A percentile compares a stretch with the other conserved stretches of the same genome.
These are phyloP conservation scores for Diplodus puntazzo DNA, from an alignment of 2,797 vertebrate genomes.

Conservation along the genomic window DNA sequence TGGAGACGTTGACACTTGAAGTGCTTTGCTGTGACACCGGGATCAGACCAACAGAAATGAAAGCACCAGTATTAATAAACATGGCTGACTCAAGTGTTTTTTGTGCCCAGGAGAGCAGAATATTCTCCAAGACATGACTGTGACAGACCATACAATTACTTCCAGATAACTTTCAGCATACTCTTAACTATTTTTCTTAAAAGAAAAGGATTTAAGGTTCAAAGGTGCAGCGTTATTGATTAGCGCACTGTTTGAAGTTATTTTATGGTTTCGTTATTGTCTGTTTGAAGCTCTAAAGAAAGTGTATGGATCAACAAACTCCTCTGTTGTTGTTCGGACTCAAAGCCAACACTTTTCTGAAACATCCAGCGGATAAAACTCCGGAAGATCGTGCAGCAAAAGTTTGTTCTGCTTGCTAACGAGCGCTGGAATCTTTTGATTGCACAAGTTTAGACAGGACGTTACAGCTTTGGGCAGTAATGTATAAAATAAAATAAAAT, in stretches of 20 bases:
- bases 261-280: slow-evolving; percentile 21
- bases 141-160: slow-evolving; percentile 24
- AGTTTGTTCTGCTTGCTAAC: slow-evolving; percentile 7
- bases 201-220: slow-evolving; percentile 15
- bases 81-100: not conserved
- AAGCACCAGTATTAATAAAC: slow-evolving; percentile 8
- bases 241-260: slow-evolving; percentile 5
- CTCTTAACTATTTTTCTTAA: slow-evolving; percentile 1
- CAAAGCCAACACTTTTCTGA: not conserved
- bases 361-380: not conserved
- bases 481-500: not conserved
- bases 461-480: not conserved
- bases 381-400: not conserved
- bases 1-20: slow-evolving; percentile 3
- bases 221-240: slow-evolving; percentile 22
- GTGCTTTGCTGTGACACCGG: not conserved
- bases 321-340: not conserved
- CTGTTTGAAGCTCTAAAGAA: slow-evolving; percentile 2
- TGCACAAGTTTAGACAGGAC: not conserved
- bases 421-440: not conserved
- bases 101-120: slow-evolving; percentile 6
- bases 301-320: not conserved
- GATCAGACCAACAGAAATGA: not conserved
- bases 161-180: slow-evolving; percentile 18
- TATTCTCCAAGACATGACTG: slow-evolving; percentile 8